Percentiles rank a stretch among this genome's conserved stretches.
These are phyloP conservation scores for Kryphioiulus occultus DNA, from an alignment of 2,888 invertebrate genomes.

Conservation along the genomic window DNA sequence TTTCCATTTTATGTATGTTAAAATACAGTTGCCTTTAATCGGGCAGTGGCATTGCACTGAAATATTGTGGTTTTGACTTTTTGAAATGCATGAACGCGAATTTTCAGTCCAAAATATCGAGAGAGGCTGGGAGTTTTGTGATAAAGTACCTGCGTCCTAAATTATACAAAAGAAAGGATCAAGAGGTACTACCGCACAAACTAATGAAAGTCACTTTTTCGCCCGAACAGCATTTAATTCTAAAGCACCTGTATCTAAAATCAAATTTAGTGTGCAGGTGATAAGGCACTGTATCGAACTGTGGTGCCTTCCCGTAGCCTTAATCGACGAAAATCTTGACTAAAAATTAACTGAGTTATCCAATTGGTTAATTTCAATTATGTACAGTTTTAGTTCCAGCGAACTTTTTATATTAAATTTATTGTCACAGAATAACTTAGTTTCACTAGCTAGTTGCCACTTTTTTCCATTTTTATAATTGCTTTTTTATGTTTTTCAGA, in stretches of 20 bases:
- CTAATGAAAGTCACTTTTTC: too few relatives aligned
- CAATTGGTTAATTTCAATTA: not conserved
- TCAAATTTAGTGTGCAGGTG: not conserved
- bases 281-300: not conserved
- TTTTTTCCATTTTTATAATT: not conserved
- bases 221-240: too few relatives aligned
- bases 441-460: not conserved
- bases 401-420: not conserved
- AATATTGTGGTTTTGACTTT: too few relatives aligned
- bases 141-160: too few relatives aligned
- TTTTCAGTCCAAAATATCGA: too few relatives aligned
- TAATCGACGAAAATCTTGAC: not conserved
- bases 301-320: not conserved
- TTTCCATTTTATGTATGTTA: not conserved
- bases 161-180: too few relatives aligned
- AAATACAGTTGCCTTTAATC: not conserved
- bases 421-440: not conserved
- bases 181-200: too few relatives aligned
- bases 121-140: too few relatives aligned
- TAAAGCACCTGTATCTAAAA: not conserved
- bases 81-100: too few relatives aligned
- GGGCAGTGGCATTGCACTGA: too few relatives aligned
- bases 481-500: not conserved
- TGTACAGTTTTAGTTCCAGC: slow-evolving; percentile 13
- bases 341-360: not conserved